Percentiles rank a stretch among this genome's conserved stretches.
These are phyloP conservation scores for Drosophila mimica DNA, from an alignment of 2,888 invertebrate genomes.

Conservation along the genomic window DNA sequence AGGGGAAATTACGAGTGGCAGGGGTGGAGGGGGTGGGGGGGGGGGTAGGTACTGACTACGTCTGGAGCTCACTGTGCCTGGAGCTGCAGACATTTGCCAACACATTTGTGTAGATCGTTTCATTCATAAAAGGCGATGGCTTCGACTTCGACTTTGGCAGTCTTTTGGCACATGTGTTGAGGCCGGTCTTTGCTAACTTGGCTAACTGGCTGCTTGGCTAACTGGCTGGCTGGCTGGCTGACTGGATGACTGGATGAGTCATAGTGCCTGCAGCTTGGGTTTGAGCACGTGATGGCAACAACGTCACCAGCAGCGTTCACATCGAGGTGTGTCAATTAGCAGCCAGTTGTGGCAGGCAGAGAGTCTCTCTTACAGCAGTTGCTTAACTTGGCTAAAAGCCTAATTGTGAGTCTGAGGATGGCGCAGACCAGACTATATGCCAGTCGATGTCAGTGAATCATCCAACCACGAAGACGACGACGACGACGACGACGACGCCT, in stretches of 20 bases:
- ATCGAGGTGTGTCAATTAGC: conserved; percentile 77
- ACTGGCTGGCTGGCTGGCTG: not conserved
- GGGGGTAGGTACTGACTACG: conserved; percentile 17
- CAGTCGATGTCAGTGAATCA: conserved; percentile 36
- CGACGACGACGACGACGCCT: conserved; percentile 45
- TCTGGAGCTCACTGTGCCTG: conserved; percentile 48
- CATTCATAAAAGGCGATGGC: conserved; percentile 71
- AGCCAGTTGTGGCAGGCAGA: conserved; percentile 61
- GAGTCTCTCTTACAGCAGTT: conserved; percentile 7
- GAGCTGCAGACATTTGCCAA: conserved; percentile 51
- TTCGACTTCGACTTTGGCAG: conserved; percentile 20
- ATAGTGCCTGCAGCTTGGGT: conserved; percentile 40
- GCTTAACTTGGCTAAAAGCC: conserved; percentile 44
- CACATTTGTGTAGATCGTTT: conserved; percentile 60
- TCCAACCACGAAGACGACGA: conserved; percentile 17
- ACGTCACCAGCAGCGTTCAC: conserved; percentile 37
- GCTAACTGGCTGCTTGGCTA: conserved; percentile 5
- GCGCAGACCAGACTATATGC: conserved; percentile 22
- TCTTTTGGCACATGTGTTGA: conserved; percentile 60
- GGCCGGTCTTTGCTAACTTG: conserved; percentile 32
- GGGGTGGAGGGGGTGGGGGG: conserved; percentile 2
- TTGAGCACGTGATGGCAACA: conserved; percentile 65
- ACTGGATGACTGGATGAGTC: conserved; percentile 50
- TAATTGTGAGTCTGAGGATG: conserved; percentile 45
- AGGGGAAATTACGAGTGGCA: not conserved